Base-by-base conservation (phyloP, 2,888 invertebrate species). In the Sisyra nigra region DNA sequence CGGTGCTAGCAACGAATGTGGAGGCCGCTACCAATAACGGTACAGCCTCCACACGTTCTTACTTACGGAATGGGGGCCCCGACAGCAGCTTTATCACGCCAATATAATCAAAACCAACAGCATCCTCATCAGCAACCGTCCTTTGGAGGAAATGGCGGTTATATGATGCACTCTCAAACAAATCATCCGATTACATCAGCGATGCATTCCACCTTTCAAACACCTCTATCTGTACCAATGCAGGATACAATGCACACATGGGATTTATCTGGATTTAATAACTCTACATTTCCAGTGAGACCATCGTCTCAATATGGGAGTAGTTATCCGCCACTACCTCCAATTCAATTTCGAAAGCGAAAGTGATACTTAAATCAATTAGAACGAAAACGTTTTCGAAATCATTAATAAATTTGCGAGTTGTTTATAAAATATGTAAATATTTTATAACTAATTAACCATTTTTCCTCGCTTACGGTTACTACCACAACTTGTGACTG, bases 1-100 rank as follows among this genome's bases (percentile, higher is more conserved):
- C 72, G 76, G 52, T 81, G 81, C 81, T 82, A 82, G 78, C 81
- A 74, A 62, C 65, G 69, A 65, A 63, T 67, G 63, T 67, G 72
- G 72, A 70, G 66, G 66, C 65, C 63, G 50, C 62, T 60, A 47
- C 60, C 61, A 50, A 54, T 57, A 49, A 55, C 33, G 45, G 51
- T 18, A 48, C 45, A n/a, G 40, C 48, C 42, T 33, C 46, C 38
- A 44, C 48, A 45, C 47, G 46, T 50, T 45, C 49, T 49, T 48
- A 48, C 50, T 44, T 51, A 50, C 51, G 50, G 52, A 18, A 19
- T 32, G 32, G 18, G 50, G 47, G 50, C 48, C 49, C 48, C 46
- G 51, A 52, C 44, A 49, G 44, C 53, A 51, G 45, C 52, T 24
- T 24, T 24, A 24, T 24, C 24, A 24, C 50, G 50, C 39, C 51